Evolutionary conservation across 2,113 vertebrate species (phyloP), one percentile per base, ranked within the genome.

Genomic region (Grantiella picta): DNA sequence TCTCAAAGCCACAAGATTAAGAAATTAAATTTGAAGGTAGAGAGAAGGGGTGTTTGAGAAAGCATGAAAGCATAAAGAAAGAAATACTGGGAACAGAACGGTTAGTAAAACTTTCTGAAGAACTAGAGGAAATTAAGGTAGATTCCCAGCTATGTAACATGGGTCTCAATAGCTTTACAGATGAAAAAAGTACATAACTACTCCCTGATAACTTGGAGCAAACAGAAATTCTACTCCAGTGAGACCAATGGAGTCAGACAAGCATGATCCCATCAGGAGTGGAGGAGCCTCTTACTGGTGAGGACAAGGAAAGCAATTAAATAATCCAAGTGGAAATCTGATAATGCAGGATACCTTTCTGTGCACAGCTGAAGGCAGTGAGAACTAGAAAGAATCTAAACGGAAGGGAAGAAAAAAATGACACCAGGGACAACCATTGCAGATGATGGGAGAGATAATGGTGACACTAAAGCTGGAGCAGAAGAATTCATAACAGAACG

Each of bases 21-120:
- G 87, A 95, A 94, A 85, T 80, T 42, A 79, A 47, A 82, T 90
- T 66, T 59, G 85, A 91, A 93, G 33, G 18, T 16, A 79, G n/a
- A 56, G 19, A 49, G 44, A 9, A 25, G 38, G 24, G 18, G 7
- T 53, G 42, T 73, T 85, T 57, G n/a, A 82, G 47, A 82, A 87
- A 76, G 14, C 38, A 70, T 29, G 19, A 66, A 88, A 83, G 35
- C 33, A 54, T n/a, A 33, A 56, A 85, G 68, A 27, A 64, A 61
- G 28, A 81, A 75, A 60, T 29, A 44, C 20, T 17, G 40, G 69
- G 16, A 59, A 38, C 21, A 50, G 38, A 93, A 57, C 3, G 86
- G 52, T 40, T 35, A 42, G 47, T 19, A 44, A 73, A 82, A 77
- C 15, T 29, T 88, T 15, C n/a, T 21, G 44, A 29, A 73, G 36